Evolutionary conservation across 1,140 invertebrate species (phyloP).

Genomic region (Achatina immaculata): DNA sequence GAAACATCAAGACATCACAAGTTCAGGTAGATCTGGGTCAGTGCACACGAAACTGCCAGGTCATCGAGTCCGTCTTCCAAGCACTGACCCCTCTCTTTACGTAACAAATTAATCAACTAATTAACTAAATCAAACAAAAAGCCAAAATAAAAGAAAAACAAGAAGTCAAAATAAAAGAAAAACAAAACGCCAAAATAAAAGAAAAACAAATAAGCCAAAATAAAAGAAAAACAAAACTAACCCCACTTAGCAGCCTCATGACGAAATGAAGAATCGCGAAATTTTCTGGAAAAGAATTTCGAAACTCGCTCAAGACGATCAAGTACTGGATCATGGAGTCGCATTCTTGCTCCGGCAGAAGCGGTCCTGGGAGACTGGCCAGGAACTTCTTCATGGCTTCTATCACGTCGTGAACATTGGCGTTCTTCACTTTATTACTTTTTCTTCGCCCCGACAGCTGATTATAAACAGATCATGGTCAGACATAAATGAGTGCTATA

Average conservation of each 20-base stretch:
- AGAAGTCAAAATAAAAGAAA: too few species aligned
- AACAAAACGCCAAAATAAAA: too few species aligned
- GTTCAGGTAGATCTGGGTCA: too few species aligned
- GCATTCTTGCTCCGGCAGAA: constrained; percentile 20
- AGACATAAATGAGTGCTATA: not conserved
- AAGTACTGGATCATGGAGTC: constrained; percentile 6
- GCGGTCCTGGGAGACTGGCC: not conserved
- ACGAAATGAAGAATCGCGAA: constrained; percentile 19
- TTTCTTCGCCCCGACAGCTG: not conserved
- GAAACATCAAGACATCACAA: too few species aligned
- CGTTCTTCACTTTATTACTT: not conserved
- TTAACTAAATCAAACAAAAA: too few species aligned
- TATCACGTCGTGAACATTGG: constrained; percentile 10
- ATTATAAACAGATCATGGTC: not conserved
- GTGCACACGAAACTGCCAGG: too few species aligned
- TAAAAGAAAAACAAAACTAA: too few species aligned
- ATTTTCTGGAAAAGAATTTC: not conserved
- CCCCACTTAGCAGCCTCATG: not conserved
- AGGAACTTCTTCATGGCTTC: constrained; percentile 15
- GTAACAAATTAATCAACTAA: too few species aligned
- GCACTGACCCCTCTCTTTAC: too few species aligned
- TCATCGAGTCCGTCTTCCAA: too few species aligned
- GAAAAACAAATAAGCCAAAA: too few species aligned
- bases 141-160: too few species aligned
- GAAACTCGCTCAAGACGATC: not conserved